Conservation (phyloP, 2,888 invertebrate genomes). For the Parasteatoda lunata region DNA sequence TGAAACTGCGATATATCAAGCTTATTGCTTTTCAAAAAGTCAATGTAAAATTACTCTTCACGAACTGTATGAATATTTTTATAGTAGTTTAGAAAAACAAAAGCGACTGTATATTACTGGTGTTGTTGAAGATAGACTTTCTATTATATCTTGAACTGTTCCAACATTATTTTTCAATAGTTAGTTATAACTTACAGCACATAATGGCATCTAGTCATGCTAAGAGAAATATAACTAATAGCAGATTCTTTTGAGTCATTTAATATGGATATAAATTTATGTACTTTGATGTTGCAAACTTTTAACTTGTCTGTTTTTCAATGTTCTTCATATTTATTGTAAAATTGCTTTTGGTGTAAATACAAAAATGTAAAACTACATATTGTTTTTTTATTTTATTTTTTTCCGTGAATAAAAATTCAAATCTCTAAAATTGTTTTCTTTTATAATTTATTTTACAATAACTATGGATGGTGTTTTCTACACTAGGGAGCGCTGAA, state of each 20-base stretch:
- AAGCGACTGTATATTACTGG: slow-evolving; percentile 43
- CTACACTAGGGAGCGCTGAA: too few relatives aligned
- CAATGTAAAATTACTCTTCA: slow-evolving; percentile 64
- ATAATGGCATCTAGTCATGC: slow-evolving; percentile 63
- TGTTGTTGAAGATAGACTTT: slow-evolving; percentile 49
- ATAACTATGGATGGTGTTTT: too few relatives aligned
- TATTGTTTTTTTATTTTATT: slow-evolving; percentile 37
- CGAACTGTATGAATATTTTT: slow-evolving; percentile 67
- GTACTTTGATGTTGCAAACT: slow-evolving; percentile 55
- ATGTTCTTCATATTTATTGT: slow-evolving; percentile 67
- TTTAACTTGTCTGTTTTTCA: slow-evolving; percentile 65
- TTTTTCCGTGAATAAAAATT: slow-evolving; percentile 61
- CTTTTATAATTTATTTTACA: background rate
- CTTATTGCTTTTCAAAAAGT: slow-evolving; percentile 48
- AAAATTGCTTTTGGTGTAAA: slow-evolving; percentile 67
- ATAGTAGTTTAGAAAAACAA: slow-evolving; percentile 58
- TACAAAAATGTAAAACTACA: slow-evolving; percentile 58
- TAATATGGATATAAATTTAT: slow-evolving; percentile 60
- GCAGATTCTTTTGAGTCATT: slow-evolving; percentile 45
- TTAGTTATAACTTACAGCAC: slow-evolving; percentile 38
- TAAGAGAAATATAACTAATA: slow-evolving; percentile 21
- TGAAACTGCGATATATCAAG: slow-evolving; percentile 53
- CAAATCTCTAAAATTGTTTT: slow-evolving; percentile 20
- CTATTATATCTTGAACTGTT: slow-evolving; percentile 37
- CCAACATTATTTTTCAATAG: slow-evolving; percentile 54